Base-by-base conservation (phyloP, 2,797 vertebrate genomes). In the Mergus octosetaceus region DNA sequence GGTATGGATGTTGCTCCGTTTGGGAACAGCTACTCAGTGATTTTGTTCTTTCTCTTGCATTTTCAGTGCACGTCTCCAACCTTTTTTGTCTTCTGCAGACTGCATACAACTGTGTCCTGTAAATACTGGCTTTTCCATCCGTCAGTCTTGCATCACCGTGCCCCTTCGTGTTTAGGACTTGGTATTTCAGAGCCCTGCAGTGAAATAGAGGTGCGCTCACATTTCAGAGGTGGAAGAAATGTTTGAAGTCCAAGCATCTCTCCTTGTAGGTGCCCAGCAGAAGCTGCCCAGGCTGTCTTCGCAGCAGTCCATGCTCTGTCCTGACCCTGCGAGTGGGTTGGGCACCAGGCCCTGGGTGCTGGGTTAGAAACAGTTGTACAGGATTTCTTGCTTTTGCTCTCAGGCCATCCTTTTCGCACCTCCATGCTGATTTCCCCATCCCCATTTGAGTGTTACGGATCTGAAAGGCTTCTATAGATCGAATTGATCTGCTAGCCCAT, bases 371-470 rank as follows among this genome's bases (percentile, higher is more conserved):
- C 4, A 34, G 3, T 76, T 70, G 14, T 38, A 13, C 60, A 30
- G 25, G 22, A 17, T 5, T 4, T 41, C 34, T n/a, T 1, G 1
- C 30, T 61, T 69, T 38, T 28, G n/a, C 49, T 73, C 28, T 0
- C 1, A 57, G 54, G 25, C 65, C 38, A 7, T 22, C 5, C 7
- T 70, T 11, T 41, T 61, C 36, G 39, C 28, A 45, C 38, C 39
- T 73, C 43, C 22, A 27, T 1, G 0, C 10, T 69, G 14, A 38
- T 51, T 74, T 73, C 7, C 27, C 12, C 4, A 14, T 51, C 18
- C 36, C 16, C 11, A 22, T 43, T 38, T 68, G 28, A 56, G 25
- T 47, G 43, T 32, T 78, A 69, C 64, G 61, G 28, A 39, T 28
- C 45, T 56, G 62, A 54, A 54, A 61, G 49, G 4, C 47, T 77